Conservation (phyloP, 1,140 invertebrate species). For the Drosophila neocordata region DNA sequence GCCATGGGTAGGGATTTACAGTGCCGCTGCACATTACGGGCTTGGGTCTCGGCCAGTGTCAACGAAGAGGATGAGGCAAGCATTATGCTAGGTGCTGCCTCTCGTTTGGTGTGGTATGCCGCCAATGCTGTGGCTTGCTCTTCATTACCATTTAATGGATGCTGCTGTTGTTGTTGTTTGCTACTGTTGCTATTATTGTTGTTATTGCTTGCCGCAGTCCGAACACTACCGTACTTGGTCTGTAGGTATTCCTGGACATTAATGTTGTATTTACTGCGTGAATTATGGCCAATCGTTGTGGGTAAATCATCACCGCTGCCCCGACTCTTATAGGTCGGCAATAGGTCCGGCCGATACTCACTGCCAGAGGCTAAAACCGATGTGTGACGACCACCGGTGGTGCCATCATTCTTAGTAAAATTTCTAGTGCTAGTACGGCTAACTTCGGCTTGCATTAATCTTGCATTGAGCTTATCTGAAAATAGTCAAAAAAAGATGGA, state of each 20-base stretch:
- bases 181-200: slow-evolving; percentile 16
- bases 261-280: slow-evolving; percentile 58
- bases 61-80: slow-evolving; percentile 1
- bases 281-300: slow-evolving; percentile 13
- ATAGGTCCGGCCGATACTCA: slow-evolving; percentile 54
- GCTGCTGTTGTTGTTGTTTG: not conserved
- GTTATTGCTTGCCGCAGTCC: slow-evolving; percentile 5
- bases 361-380: slow-evolving; percentile 16
- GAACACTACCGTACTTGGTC: slow-evolving; percentile 50
- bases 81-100: slow-evolving; percentile 7
- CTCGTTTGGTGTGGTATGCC: not conserved
- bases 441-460: slow-evolving; percentile 23
- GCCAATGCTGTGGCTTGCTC: not conserved
- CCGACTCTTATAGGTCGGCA: slow-evolving; percentile 37
- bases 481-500: not conserved
- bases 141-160: not conserved
- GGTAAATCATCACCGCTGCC: slow-evolving; percentile 9
- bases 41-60: slow-evolving; percentile 1
- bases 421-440: slow-evolving; percentile 8
- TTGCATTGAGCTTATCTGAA: slow-evolving; percentile 49
- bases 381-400: not conserved
- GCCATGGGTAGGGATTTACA: slow-evolving; percentile 37
- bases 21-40: slow-evolving; percentile 29
- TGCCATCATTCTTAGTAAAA: slow-evolving; percentile 6
- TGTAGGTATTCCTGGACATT: slow-evolving; percentile 63